Conservation (phyloP, 2,113 vertebrate species). For the Petroica traversi region DNA sequence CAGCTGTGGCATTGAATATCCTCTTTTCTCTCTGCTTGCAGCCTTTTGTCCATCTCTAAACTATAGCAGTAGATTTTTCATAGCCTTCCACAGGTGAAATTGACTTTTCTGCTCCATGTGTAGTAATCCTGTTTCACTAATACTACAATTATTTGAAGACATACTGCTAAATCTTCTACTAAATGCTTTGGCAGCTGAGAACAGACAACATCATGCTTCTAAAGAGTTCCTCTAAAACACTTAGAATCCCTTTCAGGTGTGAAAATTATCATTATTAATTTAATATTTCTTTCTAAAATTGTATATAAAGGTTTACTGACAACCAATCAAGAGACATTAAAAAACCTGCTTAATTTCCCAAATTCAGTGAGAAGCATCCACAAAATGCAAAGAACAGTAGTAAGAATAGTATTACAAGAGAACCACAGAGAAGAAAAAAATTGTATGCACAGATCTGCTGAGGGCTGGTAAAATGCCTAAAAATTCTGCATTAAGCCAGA, state of each 20-base stretch:
- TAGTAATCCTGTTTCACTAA: slow-evolving; percentile 14
- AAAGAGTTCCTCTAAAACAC: not conserved
- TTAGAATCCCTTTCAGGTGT: not conserved
- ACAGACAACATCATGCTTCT: not conserved
- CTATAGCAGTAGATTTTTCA: not conserved
- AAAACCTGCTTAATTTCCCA: not conserved
- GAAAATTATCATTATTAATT: not conserved
- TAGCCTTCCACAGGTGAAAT: not conserved
- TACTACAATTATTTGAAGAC: slow-evolving; percentile 19
- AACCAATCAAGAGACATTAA: not conserved
- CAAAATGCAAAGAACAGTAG: slow-evolving; percentile 20
- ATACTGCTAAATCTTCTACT: slow-evolving; percentile 11
- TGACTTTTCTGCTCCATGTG: not conserved
- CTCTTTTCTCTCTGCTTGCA: slow-evolving; percentile 1
- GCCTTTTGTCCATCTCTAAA: not conserved
- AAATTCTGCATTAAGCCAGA: slow-evolving; percentile 10
- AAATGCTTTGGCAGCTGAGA: not conserved
- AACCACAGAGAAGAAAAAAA: not conserved
- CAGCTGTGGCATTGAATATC: slow-evolving; percentile 3
- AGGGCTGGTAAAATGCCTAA: slow-evolving; percentile 17
- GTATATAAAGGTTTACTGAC: not conserved
- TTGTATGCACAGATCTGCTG: not conserved
- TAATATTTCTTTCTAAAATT: not conserved
- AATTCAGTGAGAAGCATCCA: slow-evolving; percentile 1
- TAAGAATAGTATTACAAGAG: too few relatives aligned